Conservation (phyloP, 2,797 vertebrate genomes). For the Muscicapa striata region DNA sequence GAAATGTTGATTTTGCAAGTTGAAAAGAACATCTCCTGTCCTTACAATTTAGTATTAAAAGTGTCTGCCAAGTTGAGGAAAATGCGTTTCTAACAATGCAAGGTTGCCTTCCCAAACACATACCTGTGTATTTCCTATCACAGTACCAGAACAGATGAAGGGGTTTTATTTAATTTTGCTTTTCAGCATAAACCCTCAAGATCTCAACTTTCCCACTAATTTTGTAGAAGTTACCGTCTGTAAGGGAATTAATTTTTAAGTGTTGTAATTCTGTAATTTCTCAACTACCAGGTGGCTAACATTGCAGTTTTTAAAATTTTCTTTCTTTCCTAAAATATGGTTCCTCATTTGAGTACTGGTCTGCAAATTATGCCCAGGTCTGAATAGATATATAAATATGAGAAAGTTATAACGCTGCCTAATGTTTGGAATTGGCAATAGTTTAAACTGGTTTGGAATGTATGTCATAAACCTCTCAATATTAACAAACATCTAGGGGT, state of each 20-base stretch:
- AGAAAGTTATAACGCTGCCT: not conserved
- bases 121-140: not conserved
- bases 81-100: not conserved
- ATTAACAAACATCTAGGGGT: not conserved
- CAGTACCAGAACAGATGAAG: not conserved
- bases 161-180: not conserved
- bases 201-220: conserved; percentile 18
- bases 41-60: not conserved
- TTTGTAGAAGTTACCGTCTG: conserved; percentile 43
- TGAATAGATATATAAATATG: not conserved
- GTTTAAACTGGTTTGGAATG: not conserved
- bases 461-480: not conserved
- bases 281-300: not conserved
- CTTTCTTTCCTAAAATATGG: conserved; percentile 23
- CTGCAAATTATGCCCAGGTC: not conserved
- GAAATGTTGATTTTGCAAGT: not conserved
- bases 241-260: conserved; percentile 46
- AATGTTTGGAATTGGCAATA: not conserved
- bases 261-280: conserved; percentile 58
- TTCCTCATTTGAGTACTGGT: not conserved
- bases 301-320: not conserved
- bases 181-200: not conserved
- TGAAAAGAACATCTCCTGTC: not conserved
- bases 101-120: not conserved
- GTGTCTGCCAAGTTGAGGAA: not conserved